Base-by-base conservation (phyloP, 1,140 invertebrate species). In the Sitophilus oryzae region DNA sequence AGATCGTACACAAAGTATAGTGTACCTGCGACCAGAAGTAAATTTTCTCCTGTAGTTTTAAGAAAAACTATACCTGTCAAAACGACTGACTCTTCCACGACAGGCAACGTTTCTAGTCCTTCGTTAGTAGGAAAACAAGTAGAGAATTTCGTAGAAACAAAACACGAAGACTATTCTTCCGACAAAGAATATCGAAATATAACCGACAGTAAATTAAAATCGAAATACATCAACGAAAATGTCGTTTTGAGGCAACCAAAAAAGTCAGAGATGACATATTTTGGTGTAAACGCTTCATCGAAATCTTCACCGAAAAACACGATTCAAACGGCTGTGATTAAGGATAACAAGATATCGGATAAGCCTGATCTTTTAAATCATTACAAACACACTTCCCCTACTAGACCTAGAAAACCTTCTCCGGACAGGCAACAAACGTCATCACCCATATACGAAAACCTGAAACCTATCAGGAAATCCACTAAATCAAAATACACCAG, bases 221-320 rank as follows among this genome's bases (percentile, higher is more conserved):
- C 52, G 14, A 60, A 58, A 41, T 46, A 56, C 38, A 10, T 42
- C 16, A 55, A 35, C 25, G 65, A 64, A 35, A 59, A 61, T 15
- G 52, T 57, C 19, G 65, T 71, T 15, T 54, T 71, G n/a, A 61
- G 68, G 52, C 66, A 70, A 43, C 69, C 68, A 8, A 70, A 66
- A 48, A 62, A 64, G 50, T 71, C 69, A 1, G 69, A 71, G 60
- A 69, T 69, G 65, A 63, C 64, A 3, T 71, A 70, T 47, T 70
- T 71, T 44, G 69, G 69, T 5, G 60, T 70, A 5, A 61, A 56
- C 25, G 46, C 61, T 22, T 63, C 58, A 19, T 56, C 59, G 10
- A 60, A 59, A 55, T 42, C 60, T 19, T 18, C 22, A 8, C n/a
- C n/a, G n/a, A 58, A 52, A 35, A 61, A 59, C 44, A 36, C 36